phyloP scores from a whole-genome alignment of 2,888 invertebrate species.

The Disparrhopalites patrizii region DNA sequence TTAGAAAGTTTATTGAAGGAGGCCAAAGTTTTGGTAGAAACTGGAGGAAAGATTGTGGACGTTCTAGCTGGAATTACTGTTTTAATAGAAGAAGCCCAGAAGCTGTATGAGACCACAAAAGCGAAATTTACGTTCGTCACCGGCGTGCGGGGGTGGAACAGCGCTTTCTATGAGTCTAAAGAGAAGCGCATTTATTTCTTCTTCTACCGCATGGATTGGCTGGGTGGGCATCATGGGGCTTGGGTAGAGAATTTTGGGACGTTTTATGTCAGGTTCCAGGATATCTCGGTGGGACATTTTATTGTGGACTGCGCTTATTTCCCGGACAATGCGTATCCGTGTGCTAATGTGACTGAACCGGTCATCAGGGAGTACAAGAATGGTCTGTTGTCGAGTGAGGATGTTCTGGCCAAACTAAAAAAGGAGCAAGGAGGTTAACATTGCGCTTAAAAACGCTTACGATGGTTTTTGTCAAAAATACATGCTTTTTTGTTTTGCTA shows the following conservation, averaged over 20 bases:
- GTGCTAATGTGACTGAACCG: neutral
- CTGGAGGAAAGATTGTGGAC: too few species aligned
- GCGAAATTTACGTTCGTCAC: neutral
- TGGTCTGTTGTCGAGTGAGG: neutral
- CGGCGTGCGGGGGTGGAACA: neutral
- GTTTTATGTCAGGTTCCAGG: neutral
- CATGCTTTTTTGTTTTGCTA: too few species aligned
- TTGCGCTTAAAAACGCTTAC: too few species aligned
- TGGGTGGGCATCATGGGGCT: neutral
- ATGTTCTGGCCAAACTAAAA: neutral
- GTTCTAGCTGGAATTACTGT: too few species aligned
- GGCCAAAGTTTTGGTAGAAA: too few species aligned
- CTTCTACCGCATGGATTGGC: neutral
- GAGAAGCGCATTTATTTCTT: neutral
- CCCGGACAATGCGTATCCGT: neutral
- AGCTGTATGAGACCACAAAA: too few species aligned
- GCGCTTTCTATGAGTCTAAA: neutral
- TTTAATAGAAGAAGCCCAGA: too few species aligned
- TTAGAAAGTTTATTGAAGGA: too few species aligned
- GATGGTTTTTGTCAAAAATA: too few species aligned
- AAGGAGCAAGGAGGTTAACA: neutral
- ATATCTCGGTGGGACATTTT: neutral
- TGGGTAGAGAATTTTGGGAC: neutral
- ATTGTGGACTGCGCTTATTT: neutral
- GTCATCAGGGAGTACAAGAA: neutral